A percentile compares a stretch with the other conserved stretches of the same genome.
Conservation (phyloP, 2,113 vertebrate species). For the Cranoglanis bouderius region DNA sequence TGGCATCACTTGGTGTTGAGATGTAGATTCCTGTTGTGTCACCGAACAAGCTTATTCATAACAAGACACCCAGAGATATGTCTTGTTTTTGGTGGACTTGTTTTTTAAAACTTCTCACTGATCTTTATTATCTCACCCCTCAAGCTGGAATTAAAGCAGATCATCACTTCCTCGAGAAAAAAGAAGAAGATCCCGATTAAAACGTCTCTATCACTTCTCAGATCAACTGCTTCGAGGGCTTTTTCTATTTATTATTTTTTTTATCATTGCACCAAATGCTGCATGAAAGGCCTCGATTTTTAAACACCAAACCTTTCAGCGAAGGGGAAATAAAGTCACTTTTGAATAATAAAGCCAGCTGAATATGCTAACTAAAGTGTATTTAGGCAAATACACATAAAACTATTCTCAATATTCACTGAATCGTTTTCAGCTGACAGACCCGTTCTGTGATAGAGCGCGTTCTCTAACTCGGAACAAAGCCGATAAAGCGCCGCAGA, state of each 20-base stretch:
- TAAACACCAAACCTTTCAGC: background rate
- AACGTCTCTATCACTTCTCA: background rate
- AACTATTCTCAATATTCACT: background rate
- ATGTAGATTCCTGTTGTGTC: constrained; percentile 20
- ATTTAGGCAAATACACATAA: constrained; percentile 7
- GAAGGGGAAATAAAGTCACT: background rate
- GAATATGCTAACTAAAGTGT: constrained; percentile 14
- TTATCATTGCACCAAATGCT: background rate
- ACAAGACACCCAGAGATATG: background rate
- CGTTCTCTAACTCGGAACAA: background rate
- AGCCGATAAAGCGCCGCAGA: constrained; percentile 6
- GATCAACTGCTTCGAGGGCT: background rate
- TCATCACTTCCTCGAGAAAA: background rate
- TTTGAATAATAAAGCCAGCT: background rate
- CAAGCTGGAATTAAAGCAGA: constrained; percentile 13
- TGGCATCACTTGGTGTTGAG: background rate
- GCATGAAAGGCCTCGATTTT: background rate
- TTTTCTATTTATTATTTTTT: background rate
- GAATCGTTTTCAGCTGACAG: background rate
- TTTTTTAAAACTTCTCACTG: background rate
- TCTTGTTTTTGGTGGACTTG: background rate
- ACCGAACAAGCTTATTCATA: background rate
- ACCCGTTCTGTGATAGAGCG: background rate
- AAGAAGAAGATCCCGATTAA: constrained; percentile 19
- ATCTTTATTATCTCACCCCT: constrained; percentile 18